Percentiles rank a stretch among this genome's conserved stretches.
Conservation (phyloP, 2,888 invertebrate species). For the Arrhopalites spinosus region DNA sequence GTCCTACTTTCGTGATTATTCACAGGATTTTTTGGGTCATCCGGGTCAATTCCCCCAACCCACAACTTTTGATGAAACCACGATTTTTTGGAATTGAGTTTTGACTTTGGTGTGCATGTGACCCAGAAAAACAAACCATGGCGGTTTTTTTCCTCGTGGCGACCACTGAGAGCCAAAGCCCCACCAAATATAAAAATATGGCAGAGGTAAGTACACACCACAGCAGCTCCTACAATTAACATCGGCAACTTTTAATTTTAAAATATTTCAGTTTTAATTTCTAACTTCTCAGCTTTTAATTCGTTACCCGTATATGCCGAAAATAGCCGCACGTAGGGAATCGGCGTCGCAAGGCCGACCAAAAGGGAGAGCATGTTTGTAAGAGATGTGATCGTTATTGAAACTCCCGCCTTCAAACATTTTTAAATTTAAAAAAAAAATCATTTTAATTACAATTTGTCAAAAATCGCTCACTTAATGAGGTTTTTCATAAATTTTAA, state of each 20-base stretch:
- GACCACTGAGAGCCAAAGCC: constrained; percentile 84
- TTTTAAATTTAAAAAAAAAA: too few relatives aligned
- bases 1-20: constrained; percentile 87
- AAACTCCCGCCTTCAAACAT: constrained; percentile 92
- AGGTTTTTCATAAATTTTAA: too few relatives aligned
- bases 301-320: too few relatives aligned
- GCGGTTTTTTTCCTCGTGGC: constrained; percentile 83
- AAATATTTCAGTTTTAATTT: too few relatives aligned
- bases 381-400: constrained; percentile 89
- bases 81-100: constrained; percentile 68
- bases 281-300: too few relatives aligned
- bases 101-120: constrained; percentile 80
- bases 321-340: constrained; percentile 89
- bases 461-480: too few relatives aligned
- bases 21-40: constrained; percentile 80
- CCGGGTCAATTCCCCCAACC: constrained; percentile 80
- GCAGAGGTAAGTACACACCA: constrained; percentile 86
- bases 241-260: too few relatives aligned
- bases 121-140: constrained; percentile 77
- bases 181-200: constrained; percentile 92
- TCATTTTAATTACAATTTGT: too few relatives aligned
- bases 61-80: constrained; percentile 72
- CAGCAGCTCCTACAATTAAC: constrained; percentile 92
- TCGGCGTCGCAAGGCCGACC: constrained; percentile 91
- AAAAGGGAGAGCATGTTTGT: constrained; percentile 92